Percentiles rank a stretch among this genome's conserved stretches.
These are phyloP conservation scores for Tetranychus truncatus DNA, from an alignment of 2,888 invertebrate genomes.

Conservation along the genomic window DNA sequence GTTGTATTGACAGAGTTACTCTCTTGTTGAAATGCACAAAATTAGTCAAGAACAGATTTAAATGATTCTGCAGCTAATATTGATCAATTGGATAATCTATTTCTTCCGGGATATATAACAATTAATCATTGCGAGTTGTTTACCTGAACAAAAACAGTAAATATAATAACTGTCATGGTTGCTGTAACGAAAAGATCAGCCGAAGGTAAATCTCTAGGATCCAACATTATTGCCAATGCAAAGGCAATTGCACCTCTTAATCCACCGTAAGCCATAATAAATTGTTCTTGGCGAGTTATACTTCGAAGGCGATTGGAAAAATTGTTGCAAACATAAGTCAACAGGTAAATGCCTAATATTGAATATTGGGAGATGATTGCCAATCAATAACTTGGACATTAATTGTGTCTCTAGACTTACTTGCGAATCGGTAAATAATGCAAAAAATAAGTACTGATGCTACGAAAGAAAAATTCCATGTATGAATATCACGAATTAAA, in stretches of 20 bases:
- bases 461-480: conserved; percentile 37
- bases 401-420: conserved; percentile 28
- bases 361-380: neutral
- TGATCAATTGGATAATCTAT: neutral
- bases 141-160: conserved; percentile 36
- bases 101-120: too few species aligned
- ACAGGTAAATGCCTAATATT: conserved; percentile 18
- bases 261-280: conserved; percentile 37
- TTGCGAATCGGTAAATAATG: conserved; percentile 35
- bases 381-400: neutral
- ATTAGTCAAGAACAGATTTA: neutral
- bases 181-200: conserved; percentile 34
- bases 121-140: neutral
- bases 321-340: conserved; percentile 8
- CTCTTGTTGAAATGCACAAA: too few species aligned
- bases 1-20: too few species aligned
- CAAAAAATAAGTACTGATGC: conserved; percentile 35
- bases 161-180: conserved; percentile 34
- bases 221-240: conserved; percentile 38
- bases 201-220: conserved; percentile 29
- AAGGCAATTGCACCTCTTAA: conserved; percentile 41
- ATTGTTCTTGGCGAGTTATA: conserved; percentile 6
- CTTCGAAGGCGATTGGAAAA: neutral
- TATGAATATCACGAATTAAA: conserved; percentile 35
- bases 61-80: neutral